A percentile compares a stretch with the other conserved stretches of the same genome.
Evolutionary conservation across 2,113 vertebrate species (phyloP).

Genomic region (Syrrhaptes paradoxus): DNA sequence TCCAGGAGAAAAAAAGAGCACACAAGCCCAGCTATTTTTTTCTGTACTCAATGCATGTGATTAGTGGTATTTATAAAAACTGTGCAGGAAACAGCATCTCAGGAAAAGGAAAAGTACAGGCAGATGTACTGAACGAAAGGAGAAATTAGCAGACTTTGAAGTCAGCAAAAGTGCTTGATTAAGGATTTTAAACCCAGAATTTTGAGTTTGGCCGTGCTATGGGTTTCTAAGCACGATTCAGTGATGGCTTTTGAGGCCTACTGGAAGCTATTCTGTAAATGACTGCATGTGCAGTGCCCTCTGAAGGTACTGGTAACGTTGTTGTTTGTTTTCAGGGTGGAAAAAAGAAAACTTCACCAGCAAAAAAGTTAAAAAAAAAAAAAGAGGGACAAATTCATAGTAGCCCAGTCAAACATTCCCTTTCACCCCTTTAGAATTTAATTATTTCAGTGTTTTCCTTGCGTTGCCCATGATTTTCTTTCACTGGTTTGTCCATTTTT

Average conservation of each 20-base stretch:
- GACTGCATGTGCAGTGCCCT: not conserved
- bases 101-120: constrained; percentile 54
- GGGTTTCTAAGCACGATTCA: constrained; percentile 5
- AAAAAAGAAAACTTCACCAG: not conserved
- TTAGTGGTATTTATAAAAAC: constrained; percentile 61
- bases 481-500: not conserved
- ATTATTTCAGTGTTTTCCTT: not conserved
- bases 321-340: not conserved
- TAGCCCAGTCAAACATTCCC: not conserved
- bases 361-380: not conserved
- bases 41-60: constrained; percentile 51
- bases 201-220: not conserved
- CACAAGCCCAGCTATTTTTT: constrained; percentile 30
- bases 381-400: not conserved
- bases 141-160: constrained; percentile 53
- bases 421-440: not conserved
- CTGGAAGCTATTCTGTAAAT: not conserved
- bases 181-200: constrained; percentile 30
- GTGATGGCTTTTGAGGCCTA: not conserved
- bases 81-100: constrained; percentile 39
- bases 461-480: not conserved
- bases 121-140: constrained; percentile 48
- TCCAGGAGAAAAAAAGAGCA: constrained; percentile 2
- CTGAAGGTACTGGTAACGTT: not conserved
- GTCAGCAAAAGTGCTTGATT: constrained; percentile 56